Base-by-base conservation (phyloP, 1,140 invertebrate species). In the Aphidius ervi region DNA sequence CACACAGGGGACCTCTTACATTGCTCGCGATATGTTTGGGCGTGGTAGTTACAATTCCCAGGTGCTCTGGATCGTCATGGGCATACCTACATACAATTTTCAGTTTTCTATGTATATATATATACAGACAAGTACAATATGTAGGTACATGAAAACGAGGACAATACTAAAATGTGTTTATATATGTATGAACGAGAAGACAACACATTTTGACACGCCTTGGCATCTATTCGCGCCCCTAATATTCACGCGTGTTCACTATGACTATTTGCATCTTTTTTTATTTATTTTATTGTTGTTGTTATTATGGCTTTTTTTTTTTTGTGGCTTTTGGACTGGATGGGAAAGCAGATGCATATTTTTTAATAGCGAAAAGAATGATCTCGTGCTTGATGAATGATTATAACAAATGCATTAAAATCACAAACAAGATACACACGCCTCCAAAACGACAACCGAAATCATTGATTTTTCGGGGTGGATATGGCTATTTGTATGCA, bases 21-120 rank as follows among this genome's bases (percentile, higher is more conserved):
- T 67, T 31, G 64, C 46, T 41, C 67, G 65, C 58, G 64, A 50
- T 64, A 57, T 50, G 52, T 63, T 61, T 63, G 70, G 74, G 74
- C 72, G 74, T 74, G 72, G 69, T 63, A 46, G 49, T 67, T 61
- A 65, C 60, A 66, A 65, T 69, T 72, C 72, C 74, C 72, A 73
- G 74, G 72, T 73, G 72, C 67, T 64, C 56, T 64, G 63, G 49
- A 63, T 62, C 50, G 63, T 62, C 9, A 43, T 31, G 23, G 23
- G 9, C 54, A 56, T 43, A 46, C 1, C 40, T 43, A 43, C 42
- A 10, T 54, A 39, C 40, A 41, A 8, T 54, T 54, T 40, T 54
- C 52, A 40, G 39, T 37, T 54, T 54, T 16, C 0, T 31, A 31
- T 31, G 4, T 31, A 31, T 31, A 31, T 31, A 31, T 31, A 31